Evolutionary conservation across 2,797 vertebrate species (phyloP).

Genomic region (Cirrhinus mrigala): DNA sequence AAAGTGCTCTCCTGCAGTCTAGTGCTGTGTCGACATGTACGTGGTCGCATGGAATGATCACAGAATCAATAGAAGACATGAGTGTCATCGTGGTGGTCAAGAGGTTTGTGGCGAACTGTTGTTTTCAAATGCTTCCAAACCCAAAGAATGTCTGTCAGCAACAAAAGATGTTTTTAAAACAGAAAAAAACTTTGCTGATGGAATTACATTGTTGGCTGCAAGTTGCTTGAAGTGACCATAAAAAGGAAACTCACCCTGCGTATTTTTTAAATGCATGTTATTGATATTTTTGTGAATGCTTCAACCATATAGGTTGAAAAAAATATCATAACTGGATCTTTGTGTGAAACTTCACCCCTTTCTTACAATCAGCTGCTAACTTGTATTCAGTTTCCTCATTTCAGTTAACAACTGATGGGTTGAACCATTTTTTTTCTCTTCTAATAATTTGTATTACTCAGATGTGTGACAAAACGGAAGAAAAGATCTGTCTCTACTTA

Average conservation of each 20-base stretch:
- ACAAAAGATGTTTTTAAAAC: not conserved
- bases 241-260: not conserved
- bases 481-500: not conserved
- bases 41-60: slow-evolving; percentile 3
- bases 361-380: not conserved
- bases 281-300: not conserved
- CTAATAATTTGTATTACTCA: not conserved
- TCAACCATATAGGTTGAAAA: not conserved
- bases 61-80: slow-evolving; percentile 20
- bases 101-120: slow-evolving; percentile 27
- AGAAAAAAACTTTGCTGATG: not conserved
- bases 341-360: not conserved
- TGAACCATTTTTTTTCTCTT: not conserved
- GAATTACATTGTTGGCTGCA: not conserved
- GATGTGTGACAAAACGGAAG: not conserved
- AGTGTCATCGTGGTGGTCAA: slow-evolving; percentile 11
- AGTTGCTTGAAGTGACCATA: not conserved
- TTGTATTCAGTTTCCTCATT: not conserved
- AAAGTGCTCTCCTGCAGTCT: slow-evolving; percentile 30
- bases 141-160: not conserved
- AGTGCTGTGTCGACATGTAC: slow-evolving; percentile 44
- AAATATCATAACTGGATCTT: not conserved
- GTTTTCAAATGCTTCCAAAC: slow-evolving; percentile 18
- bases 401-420: not conserved
- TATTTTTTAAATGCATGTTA: not conserved